These are phyloP conservation scores for Physella acuta DNA, from an alignment of 1,140 invertebrate species.

Conservation along the genomic window DNA sequence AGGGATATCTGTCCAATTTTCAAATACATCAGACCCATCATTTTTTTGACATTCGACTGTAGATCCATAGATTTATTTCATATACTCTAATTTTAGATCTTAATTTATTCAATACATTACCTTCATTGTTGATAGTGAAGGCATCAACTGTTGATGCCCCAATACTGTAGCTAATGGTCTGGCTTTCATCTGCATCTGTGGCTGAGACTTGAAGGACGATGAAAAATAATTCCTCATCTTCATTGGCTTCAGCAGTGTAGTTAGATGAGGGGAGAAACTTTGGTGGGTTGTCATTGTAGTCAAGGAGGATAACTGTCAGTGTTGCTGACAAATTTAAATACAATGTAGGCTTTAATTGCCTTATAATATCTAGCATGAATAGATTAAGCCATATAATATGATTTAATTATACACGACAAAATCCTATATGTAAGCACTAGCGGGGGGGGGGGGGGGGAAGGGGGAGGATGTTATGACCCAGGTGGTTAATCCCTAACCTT, in stretches of 20 bases:
- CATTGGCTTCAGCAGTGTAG: conserved; percentile 41
- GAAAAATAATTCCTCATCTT: conserved; percentile 32
- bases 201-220: conserved; percentile 35
- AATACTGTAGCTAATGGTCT: conserved; percentile 35
- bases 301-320: conserved; percentile 35
- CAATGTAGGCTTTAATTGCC: no score
- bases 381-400: no score
- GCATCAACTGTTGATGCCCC: conserved; percentile 21
- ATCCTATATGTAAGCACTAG: no score
- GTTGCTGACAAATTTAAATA: conserved; percentile 30
- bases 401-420: no score
- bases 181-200: conserved; percentile 39
- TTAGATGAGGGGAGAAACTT: conserved; percentile 30
- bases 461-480: no score
- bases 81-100: background rate
- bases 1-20: no score
- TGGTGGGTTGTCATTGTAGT: conserved; percentile 46
- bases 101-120: background rate
- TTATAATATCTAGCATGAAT: no score
- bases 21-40: no score
- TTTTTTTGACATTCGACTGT: no score
- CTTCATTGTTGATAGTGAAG: conserved; percentile 25
- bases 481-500: no score
- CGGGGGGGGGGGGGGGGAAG: no score
- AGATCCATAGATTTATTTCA: no score